phyloP scores from a whole-genome alignment of 2,888 invertebrate genomes.

The Stenodera caucasica region DNA sequence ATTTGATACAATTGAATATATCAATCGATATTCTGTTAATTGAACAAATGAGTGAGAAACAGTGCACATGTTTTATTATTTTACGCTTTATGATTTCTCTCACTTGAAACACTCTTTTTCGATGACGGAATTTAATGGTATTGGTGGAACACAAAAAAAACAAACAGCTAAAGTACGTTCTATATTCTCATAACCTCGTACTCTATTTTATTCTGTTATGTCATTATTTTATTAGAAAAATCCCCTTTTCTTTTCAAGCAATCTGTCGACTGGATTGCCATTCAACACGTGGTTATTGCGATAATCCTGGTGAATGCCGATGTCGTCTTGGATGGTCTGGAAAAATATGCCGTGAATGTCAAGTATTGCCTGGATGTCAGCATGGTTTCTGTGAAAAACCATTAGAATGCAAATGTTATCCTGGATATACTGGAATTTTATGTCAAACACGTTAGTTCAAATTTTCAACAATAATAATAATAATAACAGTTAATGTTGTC shows the following conservation, averaged over 20 bases:
- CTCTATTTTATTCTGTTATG: too few relatives aligned
- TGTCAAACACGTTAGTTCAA: conserved; percentile 79
- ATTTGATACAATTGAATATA: too few relatives aligned
- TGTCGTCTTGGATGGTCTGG: conserved; percentile 93
- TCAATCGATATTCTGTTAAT: too few relatives aligned
- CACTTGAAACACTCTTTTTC: too few relatives aligned
- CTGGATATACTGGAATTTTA: conserved; percentile 88
- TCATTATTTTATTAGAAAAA: neutral
- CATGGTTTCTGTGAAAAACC: conserved; percentile 89
- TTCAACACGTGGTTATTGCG: conserved; percentile 82
- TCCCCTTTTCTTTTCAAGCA: conserved; percentile 59
- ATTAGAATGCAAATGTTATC: conserved; percentile 85
- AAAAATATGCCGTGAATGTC: conserved; percentile 81
- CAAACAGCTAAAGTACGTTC: too few relatives aligned
- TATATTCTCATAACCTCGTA: too few relatives aligned
- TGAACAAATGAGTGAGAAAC: too few relatives aligned
- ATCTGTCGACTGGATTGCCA: conserved; percentile 86
- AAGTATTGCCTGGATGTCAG: conserved; percentile 86
- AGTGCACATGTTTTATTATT: too few relatives aligned
- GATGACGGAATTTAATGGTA: too few relatives aligned
- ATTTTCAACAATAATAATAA: conserved; percentile 4
- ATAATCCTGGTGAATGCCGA: conserved; percentile 82
- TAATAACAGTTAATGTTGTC: too few relatives aligned
- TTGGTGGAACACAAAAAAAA: too few relatives aligned
- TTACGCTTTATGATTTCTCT: too few relatives aligned